Conservation (phyloP, 2,797 vertebrate genomes). For the Lemur catta region DNA sequence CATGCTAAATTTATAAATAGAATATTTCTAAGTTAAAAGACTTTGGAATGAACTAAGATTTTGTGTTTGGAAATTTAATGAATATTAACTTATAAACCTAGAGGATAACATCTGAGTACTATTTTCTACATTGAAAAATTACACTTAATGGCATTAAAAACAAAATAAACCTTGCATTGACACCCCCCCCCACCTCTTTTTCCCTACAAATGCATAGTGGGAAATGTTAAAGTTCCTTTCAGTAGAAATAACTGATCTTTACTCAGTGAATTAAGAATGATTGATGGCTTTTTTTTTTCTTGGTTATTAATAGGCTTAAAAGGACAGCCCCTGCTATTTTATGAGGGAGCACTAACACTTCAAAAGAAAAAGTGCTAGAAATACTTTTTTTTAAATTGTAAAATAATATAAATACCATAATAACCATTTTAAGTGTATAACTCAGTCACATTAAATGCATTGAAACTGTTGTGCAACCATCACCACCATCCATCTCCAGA, state of each 20-base stretch:
- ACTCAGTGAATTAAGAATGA: not conserved
- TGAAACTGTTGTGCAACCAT: too few species aligned
- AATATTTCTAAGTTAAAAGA: not conserved
- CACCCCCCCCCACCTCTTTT: not conserved
- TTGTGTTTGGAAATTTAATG: not conserved
- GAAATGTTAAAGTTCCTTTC: not conserved
- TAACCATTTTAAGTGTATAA: not conserved
- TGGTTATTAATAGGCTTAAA: not conserved
- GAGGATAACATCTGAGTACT: not conserved
- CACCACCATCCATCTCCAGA: not conserved
- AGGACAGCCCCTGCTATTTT: not conserved
- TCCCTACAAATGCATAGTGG: not conserved
- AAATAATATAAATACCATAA: not conserved
- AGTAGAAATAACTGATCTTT: not conserved
- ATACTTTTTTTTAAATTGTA: not conserved
- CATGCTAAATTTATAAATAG: not conserved
- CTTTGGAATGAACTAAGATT: not conserved
- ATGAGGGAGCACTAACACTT: not conserved
- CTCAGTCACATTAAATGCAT: not conserved
- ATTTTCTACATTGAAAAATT: not conserved
- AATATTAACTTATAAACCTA: not conserved
- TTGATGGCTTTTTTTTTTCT: not conserved
- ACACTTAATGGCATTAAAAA: not conserved
- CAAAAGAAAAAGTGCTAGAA: not conserved
- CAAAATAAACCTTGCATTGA: not conserved